A percentile compares a stretch with the other conserved stretches of the same genome.
Conservation (phyloP, 2,797 vertebrate species). For the Babyrousa celebensis region DNA sequence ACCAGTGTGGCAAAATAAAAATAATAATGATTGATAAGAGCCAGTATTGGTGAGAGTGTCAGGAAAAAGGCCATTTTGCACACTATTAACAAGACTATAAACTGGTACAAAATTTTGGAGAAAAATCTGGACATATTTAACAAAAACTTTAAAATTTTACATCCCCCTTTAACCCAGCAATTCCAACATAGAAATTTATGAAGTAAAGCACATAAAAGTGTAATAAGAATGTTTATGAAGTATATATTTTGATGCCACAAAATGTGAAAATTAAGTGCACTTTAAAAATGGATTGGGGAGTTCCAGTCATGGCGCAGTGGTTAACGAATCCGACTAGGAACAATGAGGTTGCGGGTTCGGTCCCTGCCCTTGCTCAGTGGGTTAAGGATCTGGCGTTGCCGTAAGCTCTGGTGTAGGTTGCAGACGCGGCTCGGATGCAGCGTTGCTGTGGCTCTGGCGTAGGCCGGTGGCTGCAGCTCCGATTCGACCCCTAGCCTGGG, state of each 20-base stretch:
- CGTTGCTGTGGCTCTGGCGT: no score
- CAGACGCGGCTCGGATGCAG: no score
- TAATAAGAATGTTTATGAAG: neutral
- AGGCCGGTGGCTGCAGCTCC: no score
- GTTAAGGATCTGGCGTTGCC: no score
- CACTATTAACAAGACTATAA: neutral
- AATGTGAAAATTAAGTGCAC: constrained; percentile 1
- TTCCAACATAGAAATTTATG: constrained; percentile 9
- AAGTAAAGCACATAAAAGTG: neutral
- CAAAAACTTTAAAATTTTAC: neutral
- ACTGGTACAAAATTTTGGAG: neutral
- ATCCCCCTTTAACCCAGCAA: constrained; percentile 4
- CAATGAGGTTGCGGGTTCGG: no score
- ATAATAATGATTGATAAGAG: neutral
- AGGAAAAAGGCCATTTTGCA: neutral
- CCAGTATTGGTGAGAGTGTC: neutral
- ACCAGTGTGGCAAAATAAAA: neutral
- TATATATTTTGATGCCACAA: constrained; percentile 7
- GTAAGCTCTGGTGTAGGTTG: no score
- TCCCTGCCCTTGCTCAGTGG: no score
- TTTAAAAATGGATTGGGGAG: neutral
- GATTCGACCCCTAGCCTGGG: no score
- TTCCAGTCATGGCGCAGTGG: no score
- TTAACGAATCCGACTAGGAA: no score
- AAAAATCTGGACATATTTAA: constrained; percentile 26